Conservation (phyloP, 2,113 vertebrate species). For the Aegotheles bennettii region DNA sequence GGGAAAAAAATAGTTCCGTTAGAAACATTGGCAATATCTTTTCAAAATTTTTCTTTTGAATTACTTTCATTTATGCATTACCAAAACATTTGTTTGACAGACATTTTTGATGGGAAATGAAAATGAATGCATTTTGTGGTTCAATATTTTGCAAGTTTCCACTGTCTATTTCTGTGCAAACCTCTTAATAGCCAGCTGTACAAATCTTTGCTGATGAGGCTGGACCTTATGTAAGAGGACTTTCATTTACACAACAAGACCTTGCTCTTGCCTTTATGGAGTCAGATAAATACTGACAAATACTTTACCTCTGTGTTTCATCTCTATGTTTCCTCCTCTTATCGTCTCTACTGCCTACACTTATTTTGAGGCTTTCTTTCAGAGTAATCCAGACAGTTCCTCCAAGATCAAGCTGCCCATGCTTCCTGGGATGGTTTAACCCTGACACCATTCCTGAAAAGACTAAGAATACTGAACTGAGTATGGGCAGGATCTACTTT, state of each 20-base stretch:
- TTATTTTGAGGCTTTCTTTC: neutral
- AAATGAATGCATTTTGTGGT: neutral
- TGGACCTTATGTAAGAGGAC: neutral
- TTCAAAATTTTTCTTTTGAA: constrained; percentile 4
- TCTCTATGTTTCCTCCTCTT: neutral
- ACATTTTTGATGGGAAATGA: neutral
- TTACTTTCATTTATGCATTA: neutral
- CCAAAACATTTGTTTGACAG: neutral
- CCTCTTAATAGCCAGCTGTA: neutral
- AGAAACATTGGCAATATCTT: neutral
- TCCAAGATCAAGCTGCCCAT: neutral
- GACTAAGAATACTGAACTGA: neutral
- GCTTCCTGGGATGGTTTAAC: neutral
- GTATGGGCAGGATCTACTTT: neutral
- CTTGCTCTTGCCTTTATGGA: neutral
- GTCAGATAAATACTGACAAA: neutral
- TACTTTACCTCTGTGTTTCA: neutral
- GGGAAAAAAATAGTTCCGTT: neutral
- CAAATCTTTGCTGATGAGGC: neutral
- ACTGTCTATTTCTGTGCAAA: neutral
- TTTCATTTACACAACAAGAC: neutral
- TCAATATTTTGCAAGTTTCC: neutral
- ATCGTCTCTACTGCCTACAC: neutral
- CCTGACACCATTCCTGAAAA: neutral
- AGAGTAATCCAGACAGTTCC: neutral